Base-by-base conservation (phyloP, 2,888 invertebrate species). In the Sesia apiformis region DNA sequence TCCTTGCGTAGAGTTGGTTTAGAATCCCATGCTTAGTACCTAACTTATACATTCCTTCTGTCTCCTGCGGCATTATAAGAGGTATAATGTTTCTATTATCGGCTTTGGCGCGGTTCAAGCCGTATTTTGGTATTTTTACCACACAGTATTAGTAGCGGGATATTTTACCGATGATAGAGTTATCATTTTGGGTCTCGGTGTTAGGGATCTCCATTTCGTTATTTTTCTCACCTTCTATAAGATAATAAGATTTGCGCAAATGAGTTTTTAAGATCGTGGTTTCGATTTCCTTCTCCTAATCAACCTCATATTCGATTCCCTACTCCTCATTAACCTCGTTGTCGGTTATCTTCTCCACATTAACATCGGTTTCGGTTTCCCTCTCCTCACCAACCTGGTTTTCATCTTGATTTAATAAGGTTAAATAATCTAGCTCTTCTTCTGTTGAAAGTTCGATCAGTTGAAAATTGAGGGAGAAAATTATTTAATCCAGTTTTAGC, bases 21-120 rank as follows among this genome's bases (percentile, higher is more conserved):
- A 60, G 52, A 57, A 55, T 40, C 39, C 58, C 58, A 4, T 56
- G 53, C 53, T 58, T 58, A 7, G 55, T 60, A 39, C 58, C 58
- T 39, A 57, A 50, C 53, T 56, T 55, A 40, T 56, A 58, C 42
- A 56, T 41, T 3, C 39, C 43, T 38, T 43, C 52, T 49, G 42
- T 51, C 4, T 6, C 50, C 39, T 46, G n/a, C 43, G 53, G 53
- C 51, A 59, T 53, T 41, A 59, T 43, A 49, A 49, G 23, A 23
- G 38, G n/a, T n/a, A 49, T 6, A 6, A 49, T 49, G 23, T 23
- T 49, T 49, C 38, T 49, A 8, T 49, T 41, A 53, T 56, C 55
- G 38, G 40, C 42, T 6, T 42, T 39, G 55, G 53, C 57, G 7
- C 57, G 50, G 49, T 57, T 57, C 41, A 57, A 53, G 38, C 57